Evolutionary conservation across 2,888 invertebrate species (phyloP).

Genomic region (Andricus curvator): DNA sequence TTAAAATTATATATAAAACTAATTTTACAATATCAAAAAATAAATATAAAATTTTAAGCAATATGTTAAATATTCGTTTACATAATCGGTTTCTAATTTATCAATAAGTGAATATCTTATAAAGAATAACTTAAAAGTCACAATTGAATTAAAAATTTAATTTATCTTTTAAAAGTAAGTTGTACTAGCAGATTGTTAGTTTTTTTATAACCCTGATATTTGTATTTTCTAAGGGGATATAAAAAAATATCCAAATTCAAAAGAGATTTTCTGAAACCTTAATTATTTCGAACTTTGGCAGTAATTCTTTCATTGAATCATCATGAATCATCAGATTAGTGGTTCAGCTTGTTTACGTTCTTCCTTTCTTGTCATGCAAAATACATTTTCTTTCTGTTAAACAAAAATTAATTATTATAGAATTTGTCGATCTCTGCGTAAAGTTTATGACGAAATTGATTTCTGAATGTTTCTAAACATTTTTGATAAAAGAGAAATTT

Average conservation of each 20-base stretch:
- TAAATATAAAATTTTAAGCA: no score
- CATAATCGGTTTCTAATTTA: not conserved
- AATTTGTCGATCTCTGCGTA: not conserved
- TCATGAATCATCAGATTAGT: slow-evolving; percentile 7
- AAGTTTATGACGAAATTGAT: no score
- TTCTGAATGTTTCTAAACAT: no score
- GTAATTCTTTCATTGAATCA: not conserved
- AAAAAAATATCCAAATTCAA: not conserved
- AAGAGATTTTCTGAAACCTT: not conserved
- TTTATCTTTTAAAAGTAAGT: not conserved
- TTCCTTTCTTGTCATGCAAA: slow-evolving; percentile 22
- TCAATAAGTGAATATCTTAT: not conserved
- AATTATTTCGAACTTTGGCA: not conserved
- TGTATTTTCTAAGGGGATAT: not conserved
- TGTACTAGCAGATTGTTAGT: not conserved
- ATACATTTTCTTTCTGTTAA: slow-evolving; percentile 10
- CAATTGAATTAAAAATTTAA: not conserved
- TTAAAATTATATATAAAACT: not conserved
- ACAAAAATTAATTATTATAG: not conserved
- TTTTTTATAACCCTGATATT: not conserved
- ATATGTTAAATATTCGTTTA: not conserved
- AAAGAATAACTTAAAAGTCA: not conserved
- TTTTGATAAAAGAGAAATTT: no score
- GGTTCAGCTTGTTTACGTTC: slow-evolving; percentile 14
- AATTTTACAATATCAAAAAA: no score